Conservation (phyloP, 1,140 invertebrate genomes). For the Bombus cullumanus region DNA sequence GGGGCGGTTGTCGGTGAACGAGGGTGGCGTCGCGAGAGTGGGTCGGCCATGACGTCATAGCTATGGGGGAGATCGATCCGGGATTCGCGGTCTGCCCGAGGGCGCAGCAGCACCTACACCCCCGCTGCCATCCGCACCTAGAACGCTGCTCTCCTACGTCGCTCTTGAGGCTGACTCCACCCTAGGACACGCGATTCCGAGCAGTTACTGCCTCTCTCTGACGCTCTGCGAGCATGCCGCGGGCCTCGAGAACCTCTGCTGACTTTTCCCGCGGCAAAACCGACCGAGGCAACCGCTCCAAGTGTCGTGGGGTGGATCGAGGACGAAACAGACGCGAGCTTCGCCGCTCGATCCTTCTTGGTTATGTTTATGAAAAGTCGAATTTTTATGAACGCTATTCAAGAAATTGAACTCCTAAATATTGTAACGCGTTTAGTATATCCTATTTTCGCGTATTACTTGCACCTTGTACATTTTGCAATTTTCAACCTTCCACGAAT, state of each 20-base stretch:
- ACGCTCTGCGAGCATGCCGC: not conserved
- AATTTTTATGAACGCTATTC: not conserved
- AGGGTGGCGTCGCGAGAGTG: slow-evolving; percentile 67
- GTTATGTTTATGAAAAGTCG: not conserved
- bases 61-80: slow-evolving; percentile 68
- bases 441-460: too few relatives aligned
- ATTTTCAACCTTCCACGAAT: too few relatives aligned
- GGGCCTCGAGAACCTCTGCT: not conserved
- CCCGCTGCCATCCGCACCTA: not conserved
- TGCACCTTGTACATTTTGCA: too few relatives aligned
- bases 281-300: not conserved
- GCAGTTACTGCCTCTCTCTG: not conserved
- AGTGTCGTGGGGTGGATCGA: not conserved
- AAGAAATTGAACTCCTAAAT: not conserved
- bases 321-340: not conserved
- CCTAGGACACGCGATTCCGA: slow-evolving; percentile 35
- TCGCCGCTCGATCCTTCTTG: not conserved
- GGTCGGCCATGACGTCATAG: slow-evolving; percentile 68
- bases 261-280: slow-evolving; percentile 9
- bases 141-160: slow-evolving; percentile 41
- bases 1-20: slow-evolving; percentile 33
- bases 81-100: slow-evolving; percentile 69
- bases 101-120: slow-evolving; percentile 54
- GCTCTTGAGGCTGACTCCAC: slow-evolving; percentile 45
- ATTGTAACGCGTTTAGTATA: not conserved